Conservation (phyloP, 2,888 invertebrate species). For the Melanchra persicariae region DNA sequence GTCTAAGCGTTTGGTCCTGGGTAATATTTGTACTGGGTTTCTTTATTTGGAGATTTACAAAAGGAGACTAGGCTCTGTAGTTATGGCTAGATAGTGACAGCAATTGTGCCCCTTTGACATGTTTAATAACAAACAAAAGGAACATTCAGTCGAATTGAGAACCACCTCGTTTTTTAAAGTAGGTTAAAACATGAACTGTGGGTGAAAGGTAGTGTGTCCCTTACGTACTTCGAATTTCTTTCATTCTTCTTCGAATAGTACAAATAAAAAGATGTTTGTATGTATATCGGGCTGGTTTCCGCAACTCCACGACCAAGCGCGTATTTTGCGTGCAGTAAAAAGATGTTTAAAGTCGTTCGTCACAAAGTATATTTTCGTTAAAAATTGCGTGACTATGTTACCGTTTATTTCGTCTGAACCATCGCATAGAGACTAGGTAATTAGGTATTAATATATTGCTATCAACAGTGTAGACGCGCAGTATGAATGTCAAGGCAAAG, state of each 20-base stretch:
- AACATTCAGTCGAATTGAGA: no score
- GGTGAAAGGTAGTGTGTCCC: no score
- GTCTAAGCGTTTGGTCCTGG: not conserved
- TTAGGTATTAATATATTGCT: conserved; percentile 6
- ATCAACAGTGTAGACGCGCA: not conserved
- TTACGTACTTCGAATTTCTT: no score
- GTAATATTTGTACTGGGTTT: not conserved
- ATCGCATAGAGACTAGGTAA: not conserved
- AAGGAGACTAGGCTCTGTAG: not conserved
- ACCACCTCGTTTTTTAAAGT: no score
- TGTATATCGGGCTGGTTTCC: no score
- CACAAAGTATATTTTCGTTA: not conserved
- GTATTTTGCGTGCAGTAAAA: no score
- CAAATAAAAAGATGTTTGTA: no score
- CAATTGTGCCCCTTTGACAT: not conserved
- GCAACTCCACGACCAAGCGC: no score
- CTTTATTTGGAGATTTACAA: not conserved
- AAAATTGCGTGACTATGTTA: not conserved
- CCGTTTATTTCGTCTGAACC: not conserved
- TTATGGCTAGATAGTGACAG: not conserved
- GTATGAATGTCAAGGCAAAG: conserved; percentile 55
- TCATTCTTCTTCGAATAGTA: no score
- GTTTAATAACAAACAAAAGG: no score
- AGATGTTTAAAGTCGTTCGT: not conserved
- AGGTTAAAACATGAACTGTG: no score